phyloP scores from a whole-genome alignment of 1,140 invertebrate genomes.

The Procambarus clarkii region DNA sequence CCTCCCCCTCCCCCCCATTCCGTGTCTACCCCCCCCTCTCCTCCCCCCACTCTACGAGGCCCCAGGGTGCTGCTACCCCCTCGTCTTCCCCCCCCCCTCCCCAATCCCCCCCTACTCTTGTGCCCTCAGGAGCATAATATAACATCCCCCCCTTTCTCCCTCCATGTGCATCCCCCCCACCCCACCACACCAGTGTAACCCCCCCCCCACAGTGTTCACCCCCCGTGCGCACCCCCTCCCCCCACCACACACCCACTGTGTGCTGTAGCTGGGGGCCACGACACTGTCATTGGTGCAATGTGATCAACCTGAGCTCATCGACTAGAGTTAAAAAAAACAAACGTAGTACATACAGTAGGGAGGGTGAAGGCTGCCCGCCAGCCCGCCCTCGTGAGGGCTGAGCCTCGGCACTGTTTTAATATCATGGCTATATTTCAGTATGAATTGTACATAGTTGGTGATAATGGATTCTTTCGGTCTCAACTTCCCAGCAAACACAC shows the following conservation, averaged over 20 bases:
- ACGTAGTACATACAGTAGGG: neutral
- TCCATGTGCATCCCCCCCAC: neutral
- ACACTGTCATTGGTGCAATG: neutral
- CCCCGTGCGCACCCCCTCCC: neutral
- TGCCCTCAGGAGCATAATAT: neutral
- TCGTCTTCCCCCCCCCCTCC: no score
- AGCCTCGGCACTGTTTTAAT: neutral
- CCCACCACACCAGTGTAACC: neutral
- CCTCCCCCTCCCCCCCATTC: no score
- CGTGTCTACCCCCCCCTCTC: no score
- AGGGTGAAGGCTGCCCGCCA: neutral
- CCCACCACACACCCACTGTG: neutral
- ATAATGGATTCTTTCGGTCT: neutral
- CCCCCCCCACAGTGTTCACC: neutral
- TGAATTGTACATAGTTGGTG: constrained; percentile 2
- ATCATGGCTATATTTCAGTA: neutral
- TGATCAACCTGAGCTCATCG: neutral
- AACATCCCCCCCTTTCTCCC: neutral
- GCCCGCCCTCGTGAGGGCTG: neutral
- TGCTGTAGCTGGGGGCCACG: neutral
- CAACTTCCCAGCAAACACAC: neutral
- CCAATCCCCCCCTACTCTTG: neutral
- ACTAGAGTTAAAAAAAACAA: neutral
- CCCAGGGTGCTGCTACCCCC: no score
- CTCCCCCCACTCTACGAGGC: no score